Base-by-base conservation (phyloP, 2,888 invertebrate species). In the Cosmia trapezina region DNA sequence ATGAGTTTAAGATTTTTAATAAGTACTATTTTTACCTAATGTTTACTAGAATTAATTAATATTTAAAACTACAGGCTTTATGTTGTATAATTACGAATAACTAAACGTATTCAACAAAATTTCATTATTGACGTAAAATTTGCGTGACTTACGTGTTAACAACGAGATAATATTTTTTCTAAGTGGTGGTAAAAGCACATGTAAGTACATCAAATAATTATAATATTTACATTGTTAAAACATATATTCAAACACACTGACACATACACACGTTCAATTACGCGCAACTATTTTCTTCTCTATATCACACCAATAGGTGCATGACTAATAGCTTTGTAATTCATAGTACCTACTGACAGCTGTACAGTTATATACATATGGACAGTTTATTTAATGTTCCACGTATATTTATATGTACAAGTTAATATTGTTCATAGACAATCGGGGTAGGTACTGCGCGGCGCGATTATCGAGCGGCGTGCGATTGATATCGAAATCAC, bases 401-500 rank as follows among this genome's bases (percentile, higher is more conserved):
- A 80, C 47, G 60, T 86, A 73, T 83, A 82, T 70, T 5, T 37
- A 9, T 41, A 37, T 83, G 73, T 67, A 73, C 71, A 83, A 53
- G 53, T 83, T 86, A 86, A 85, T 81, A 86, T 88, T 86, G 84
- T 81, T 85, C 84, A 86, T 85, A 91, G 88, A 90, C 89, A 92
- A 91, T 89, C 88, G 88, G 84, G 76, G 80, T 81, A 84, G 76
- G 81, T 82, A 83, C 81, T 84, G 84, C 83, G 84, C 73, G 69
- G 76, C 76, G 65, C 73, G 81, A 83, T 89, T 90, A 91, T 90
- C 88, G 82, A 79, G 83, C 85, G 84, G 87, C 84, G 83, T 78
- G 83, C 87, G 91, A 92, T 90, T 91, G 89, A 90, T 92, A 92
- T 91, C 89, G 75, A 87, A 91, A 91, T 91, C 89, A 89, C 88